These are phyloP conservation scores for Platysternon megacephalum DNA, from an alignment of 2,113 vertebrate genomes.

Conservation along the genomic window DNA sequence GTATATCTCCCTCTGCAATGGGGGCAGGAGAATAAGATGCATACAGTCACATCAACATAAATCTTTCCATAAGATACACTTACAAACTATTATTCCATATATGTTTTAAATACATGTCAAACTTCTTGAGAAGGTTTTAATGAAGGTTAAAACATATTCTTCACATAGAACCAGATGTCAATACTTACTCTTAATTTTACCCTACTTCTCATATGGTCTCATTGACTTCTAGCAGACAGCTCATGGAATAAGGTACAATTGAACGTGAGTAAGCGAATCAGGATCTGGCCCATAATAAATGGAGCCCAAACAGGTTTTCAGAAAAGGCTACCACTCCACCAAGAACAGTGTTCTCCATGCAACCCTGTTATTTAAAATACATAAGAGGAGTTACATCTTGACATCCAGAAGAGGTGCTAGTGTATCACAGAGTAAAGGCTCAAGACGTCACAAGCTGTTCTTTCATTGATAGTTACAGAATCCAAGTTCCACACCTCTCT, in stretches of 20 bases:
- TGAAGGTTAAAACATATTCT: not conserved
- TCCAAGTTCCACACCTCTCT: not conserved
- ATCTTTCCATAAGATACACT: constrained; percentile 14
- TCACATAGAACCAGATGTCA: not conserved
- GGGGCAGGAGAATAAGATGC: constrained; percentile 47
- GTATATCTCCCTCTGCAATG: constrained; percentile 37
- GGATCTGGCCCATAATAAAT: constrained; percentile 23
- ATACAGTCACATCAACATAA: not conserved
- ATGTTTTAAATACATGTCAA: constrained; percentile 26
- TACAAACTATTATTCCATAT: constrained; percentile 15
- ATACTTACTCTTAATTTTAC: constrained; percentile 26
- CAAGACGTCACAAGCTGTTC: not conserved
- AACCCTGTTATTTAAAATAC: constrained; percentile 37
- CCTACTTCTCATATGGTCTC: constrained; percentile 35
- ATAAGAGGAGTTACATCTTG: constrained; percentile 20
- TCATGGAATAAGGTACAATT: constrained; percentile 38
- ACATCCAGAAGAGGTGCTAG: constrained; percentile 6
- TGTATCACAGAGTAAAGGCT: not conserved
- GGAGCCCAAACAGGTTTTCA: not conserved
- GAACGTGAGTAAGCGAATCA: not conserved
- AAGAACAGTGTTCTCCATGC: constrained; percentile 13
- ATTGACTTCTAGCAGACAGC: not conserved
- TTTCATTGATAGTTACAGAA: not conserved
- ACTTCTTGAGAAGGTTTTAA: not conserved
- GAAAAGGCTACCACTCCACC: not conserved